Evolutionary conservation across 2,797 vertebrate species (phyloP), one percentile per base, ranked within the genome.

Genomic region (Thaleichthys pacificus): DNA sequence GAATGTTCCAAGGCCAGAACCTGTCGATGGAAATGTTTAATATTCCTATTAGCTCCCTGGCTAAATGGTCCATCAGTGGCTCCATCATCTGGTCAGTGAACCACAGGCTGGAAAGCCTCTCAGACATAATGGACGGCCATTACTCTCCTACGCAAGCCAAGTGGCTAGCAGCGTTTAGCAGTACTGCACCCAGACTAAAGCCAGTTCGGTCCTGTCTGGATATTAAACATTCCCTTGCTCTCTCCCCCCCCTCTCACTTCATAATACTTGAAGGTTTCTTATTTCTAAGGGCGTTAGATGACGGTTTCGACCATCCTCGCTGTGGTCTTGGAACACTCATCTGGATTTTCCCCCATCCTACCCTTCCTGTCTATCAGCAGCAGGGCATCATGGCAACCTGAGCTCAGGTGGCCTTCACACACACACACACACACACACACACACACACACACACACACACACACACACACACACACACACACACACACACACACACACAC

Each of bases 311-410:
- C 32, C 32, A 8, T 35, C 32, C 32, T 35, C 8, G 32, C 7
- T 56, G 5, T n/a, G 54, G 14, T 56, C 54, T 56, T n/a, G 7
- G 1, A 17, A 56, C 14, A 4, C 5, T 56, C 54, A 19, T n/a
- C 14, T 54, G 51, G 51, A 54, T 54, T 54, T 17, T 1, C 54
- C 54, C 54, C 54, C 17, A 8, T 56, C 15, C 72, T 77, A 69
- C 21, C 71, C 77, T 42, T 15, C 72, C 70, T 69, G 81, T 83
- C 83, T 75, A 19, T 79, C 72, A 82, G 67, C 72, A 15, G 61
- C 74, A 76, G 66, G 76, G 47, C 73, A 72, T 72, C 81, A 84
- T 80, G 72, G 79, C 61, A 79, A 85, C 83, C 57, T 12, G 71
- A 82, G 71, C n/a, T 76, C 75, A 11, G 54, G 72, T 68, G 69